Evolutionary conservation across 1,140 invertebrate genomes (phyloP).

Genomic region (Cotesia vestalis): DNA sequence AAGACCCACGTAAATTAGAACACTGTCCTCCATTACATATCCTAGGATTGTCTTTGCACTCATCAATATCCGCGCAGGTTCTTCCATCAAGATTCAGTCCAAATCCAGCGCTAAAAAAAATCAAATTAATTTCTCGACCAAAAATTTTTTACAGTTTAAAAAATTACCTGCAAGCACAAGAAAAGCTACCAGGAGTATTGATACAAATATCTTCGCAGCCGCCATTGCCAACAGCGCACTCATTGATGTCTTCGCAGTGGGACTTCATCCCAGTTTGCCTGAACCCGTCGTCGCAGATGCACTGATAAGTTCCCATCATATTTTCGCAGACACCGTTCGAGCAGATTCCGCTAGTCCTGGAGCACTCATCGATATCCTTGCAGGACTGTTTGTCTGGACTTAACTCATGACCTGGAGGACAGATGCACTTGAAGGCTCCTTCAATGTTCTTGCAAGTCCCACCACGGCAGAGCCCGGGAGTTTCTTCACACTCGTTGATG

Average conservation of each 20-base stretch:
- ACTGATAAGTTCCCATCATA: conserved; percentile 86
- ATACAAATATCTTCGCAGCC: conserved; percentile 73
- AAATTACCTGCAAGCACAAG: conserved; percentile 67
- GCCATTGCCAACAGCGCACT: conserved; percentile 71
- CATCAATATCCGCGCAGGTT: conserved; percentile 75
- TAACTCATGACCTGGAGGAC: conserved; percentile 74
- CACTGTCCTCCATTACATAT: conserved; percentile 88
- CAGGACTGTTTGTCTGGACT: conserved; percentile 72
- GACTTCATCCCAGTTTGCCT: conserved; percentile 73
- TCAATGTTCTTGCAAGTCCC: conserved; percentile 74
- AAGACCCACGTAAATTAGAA: conserved; percentile 79
- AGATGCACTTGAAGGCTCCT: conserved; percentile 72
- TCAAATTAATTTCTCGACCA: conserved; percentile 35
- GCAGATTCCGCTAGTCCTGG: conserved; percentile 83
- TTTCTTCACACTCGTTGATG: conserved; percentile 77
- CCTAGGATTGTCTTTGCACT: conserved; percentile 80
- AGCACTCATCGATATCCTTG: conserved; percentile 77
- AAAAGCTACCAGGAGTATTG: conserved; percentile 70
- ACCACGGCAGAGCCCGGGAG: conserved; percentile 73
- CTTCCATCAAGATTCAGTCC: conserved; percentile 72
- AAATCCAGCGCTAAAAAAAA: conserved; percentile 72
- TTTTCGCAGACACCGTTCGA: conserved; percentile 89
- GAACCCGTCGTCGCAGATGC: conserved; percentile 84
- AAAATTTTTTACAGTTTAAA: conserved; percentile 12
- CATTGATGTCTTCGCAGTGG: conserved; percentile 74